Conservation (phyloP, 1,140 invertebrate genomes). For the Drosophila sp. region DNA sequence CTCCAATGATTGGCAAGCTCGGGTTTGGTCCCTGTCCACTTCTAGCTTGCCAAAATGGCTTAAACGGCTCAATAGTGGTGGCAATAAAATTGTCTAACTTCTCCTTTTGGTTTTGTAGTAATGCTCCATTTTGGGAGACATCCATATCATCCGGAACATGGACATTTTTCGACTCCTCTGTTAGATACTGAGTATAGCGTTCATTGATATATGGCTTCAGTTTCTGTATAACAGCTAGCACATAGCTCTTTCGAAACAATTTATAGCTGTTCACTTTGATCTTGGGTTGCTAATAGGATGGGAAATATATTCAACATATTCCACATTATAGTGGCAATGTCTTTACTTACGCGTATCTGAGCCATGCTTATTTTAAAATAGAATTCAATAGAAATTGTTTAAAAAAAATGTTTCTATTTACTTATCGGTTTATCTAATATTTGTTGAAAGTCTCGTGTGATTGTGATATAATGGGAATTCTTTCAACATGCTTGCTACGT, state of each 20-base stretch:
- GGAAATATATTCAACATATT: not conserved
- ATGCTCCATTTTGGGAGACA: not conserved
- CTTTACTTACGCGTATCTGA: constrained; percentile 1
- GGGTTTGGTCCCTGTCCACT: not conserved
- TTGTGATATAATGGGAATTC: not conserved
- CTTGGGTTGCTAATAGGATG: constrained; percentile 5
- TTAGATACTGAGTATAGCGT: not conserved
- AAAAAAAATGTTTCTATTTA: not conserved
- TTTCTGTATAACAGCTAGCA: constrained; percentile 2
- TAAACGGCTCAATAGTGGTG: constrained; percentile 2
- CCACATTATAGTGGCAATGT: not conserved
- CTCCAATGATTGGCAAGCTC: not conserved
- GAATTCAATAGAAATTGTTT: not conserved
- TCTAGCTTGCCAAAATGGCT: not conserved
- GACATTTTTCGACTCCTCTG: not conserved
- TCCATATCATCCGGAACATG: not conserved
- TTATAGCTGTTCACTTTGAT: constrained; percentile 13
- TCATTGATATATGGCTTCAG: constrained; percentile 12
- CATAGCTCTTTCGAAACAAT: constrained; percentile 9
- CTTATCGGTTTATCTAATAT: not conserved
- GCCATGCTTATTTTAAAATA: constrained; percentile 12
- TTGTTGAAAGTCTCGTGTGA: constrained; percentile 6
- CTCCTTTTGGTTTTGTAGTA: not conserved
- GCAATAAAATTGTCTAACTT: not conserved
- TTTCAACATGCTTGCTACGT: not conserved